Conservation (phyloP, 2,113 vertebrate species). For the Amia ocellicauda region DNA sequence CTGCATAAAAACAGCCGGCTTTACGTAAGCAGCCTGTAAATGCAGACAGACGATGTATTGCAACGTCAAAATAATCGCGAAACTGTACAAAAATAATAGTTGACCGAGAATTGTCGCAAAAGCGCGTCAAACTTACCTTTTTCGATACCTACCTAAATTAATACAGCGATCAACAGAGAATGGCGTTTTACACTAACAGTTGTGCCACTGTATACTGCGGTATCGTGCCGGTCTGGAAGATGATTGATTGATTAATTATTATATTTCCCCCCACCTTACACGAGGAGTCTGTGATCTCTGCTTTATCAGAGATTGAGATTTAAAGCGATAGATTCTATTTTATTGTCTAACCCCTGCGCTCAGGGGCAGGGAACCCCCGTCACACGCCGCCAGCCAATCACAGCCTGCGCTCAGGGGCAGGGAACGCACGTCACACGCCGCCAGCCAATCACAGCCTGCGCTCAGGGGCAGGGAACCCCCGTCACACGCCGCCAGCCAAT, state of each 20-base stretch:
- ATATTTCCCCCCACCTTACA: slow-evolving; percentile 33
- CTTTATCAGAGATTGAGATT: slow-evolving; percentile 57
- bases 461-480: slow-evolving; percentile 48
- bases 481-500: slow-evolving; percentile 47
- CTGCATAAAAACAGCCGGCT: no score
- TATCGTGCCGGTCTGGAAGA: slow-evolving; percentile 18
- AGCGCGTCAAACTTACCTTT: slow-evolving; percentile 55
- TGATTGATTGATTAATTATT: slow-evolving; percentile 21
- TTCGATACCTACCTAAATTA: slow-evolving; percentile 59
- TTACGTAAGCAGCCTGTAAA: no score
- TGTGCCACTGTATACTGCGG: slow-evolving; percentile 16
- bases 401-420: slow-evolving; percentile 46
- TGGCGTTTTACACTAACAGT: slow-evolving; percentile 26
- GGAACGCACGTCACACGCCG: slow-evolving; percentile 34
- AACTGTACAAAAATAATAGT: slow-evolving; percentile 19
- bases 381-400: slow-evolving; percentile 49
- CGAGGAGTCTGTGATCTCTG: slow-evolving; percentile 49
- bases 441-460: slow-evolving; percentile 56
- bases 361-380: slow-evolving; percentile 56
- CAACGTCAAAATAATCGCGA: no score
- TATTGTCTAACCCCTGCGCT: slow-evolving; percentile 67
- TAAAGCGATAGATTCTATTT: slow-evolving; percentile 60
- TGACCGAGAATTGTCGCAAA: slow-evolving; percentile 19
- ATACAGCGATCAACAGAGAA: slow-evolving; percentile 48
- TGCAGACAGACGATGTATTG: no score